Evolutionary conservation across 2,797 vertebrate species (phyloP).

Genomic region (Melanogrammus aeglefinus): DNA sequence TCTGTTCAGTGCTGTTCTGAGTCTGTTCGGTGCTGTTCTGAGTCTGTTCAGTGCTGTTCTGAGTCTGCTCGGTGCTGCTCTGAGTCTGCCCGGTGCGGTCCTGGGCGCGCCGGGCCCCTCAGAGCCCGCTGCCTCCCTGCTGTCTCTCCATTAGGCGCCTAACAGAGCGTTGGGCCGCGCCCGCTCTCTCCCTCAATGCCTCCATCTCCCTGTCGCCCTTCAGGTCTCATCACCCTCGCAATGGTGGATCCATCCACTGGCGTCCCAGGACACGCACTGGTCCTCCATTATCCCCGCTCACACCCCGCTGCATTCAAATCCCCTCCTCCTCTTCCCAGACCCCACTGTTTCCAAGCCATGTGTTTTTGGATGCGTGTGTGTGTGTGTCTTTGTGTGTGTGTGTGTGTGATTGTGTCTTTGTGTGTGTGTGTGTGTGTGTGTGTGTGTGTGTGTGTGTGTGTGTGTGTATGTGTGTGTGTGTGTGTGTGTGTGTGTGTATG

Average conservation of each 20-base stretch:
- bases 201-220: constrained; percentile 73
- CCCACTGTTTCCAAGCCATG: constrained; percentile 35
- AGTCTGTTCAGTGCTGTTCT: no score
- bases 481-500: constrained; percentile 1
- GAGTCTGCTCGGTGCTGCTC: no score
- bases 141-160: constrained; percentile 74
- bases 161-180: constrained; percentile 72
- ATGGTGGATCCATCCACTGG: constrained; percentile 71
- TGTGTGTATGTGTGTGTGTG: constrained; percentile 5
- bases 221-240: constrained; percentile 74
- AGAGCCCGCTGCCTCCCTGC: constrained; percentile 63
- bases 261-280: constrained; percentile 71
- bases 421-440: not conserved
- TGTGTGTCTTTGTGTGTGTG: constrained; percentile 13
- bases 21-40: no score
- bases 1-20: constrained; percentile 50
- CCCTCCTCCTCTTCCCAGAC: constrained; percentile 15
- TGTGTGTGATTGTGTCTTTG: not conserved
- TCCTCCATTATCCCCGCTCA: constrained; percentile 73
- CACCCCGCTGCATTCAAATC: constrained; percentile 61
- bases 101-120: constrained; percentile 61
- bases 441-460: constrained; percentile 1
- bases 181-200: constrained; percentile 70
- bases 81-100: constrained; percentile 25
- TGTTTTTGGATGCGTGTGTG: not conserved